Conservation (phyloP, 2,113 vertebrate genomes). For the Laticauda colubrina region DNA sequence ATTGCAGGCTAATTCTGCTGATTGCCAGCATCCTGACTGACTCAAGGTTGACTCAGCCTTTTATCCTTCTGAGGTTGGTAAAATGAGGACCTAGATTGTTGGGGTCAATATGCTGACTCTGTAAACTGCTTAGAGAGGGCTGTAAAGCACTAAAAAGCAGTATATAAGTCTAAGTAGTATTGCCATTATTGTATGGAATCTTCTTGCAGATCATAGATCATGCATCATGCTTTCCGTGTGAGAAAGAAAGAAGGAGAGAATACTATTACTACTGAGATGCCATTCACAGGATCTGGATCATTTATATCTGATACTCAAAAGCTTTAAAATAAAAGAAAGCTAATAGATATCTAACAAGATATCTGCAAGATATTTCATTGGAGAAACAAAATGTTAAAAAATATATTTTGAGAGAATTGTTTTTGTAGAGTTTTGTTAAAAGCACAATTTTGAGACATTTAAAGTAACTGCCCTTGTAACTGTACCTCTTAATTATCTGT, state of each 20-base stretch:
- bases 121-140: no score
- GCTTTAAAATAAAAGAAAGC: not conserved
- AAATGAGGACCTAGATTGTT: no score
- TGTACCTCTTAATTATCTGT: not conserved
- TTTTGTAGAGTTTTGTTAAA: not conserved
- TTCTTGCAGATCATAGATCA: not conserved
- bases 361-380: not conserved
- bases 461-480: not conserved
- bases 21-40: no score
- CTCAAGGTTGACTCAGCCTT: no score
- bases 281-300: not conserved
- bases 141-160: no score
- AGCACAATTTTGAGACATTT: not conserved
- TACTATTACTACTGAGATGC: not conserved
- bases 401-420: not conserved
- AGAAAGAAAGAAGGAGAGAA: not conserved
- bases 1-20: no score
- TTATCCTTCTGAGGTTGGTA: no score
- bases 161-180: not conserved
- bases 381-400: not conserved
- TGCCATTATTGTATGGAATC: not conserved
- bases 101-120: no score
- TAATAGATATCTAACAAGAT: not conserved
- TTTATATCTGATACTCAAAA: accelerated
- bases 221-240: accelerated